These are phyloP conservation scores for Synanthedon vespiformis DNA, from an alignment of 2,888 invertebrate species.

Conservation along the genomic window DNA sequence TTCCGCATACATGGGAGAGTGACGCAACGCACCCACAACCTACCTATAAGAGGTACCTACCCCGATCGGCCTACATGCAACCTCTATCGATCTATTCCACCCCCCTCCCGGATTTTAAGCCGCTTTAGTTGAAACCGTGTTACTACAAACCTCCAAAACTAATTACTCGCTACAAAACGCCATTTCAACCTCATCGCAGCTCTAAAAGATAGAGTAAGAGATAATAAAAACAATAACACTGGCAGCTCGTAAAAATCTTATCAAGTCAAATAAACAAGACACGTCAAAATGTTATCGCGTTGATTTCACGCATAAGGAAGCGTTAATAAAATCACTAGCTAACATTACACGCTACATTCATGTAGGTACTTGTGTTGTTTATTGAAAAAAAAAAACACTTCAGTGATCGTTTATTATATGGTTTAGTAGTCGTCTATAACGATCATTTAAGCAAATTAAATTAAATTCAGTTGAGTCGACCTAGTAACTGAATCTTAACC, in stretches of 20 bases:
- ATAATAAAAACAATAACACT: neutral
- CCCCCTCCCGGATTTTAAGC: neutral
- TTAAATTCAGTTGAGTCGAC: too few species aligned
- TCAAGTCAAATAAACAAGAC: conserved; percentile 1
- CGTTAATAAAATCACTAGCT: neutral
- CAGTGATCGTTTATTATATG: too few species aligned
- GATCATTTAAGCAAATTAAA: too few species aligned
- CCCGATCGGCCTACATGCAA: conserved; percentile 10
- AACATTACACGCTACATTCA: neutral
- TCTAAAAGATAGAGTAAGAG: neutral
- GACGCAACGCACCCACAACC: conserved; percentile 4
- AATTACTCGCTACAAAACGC: neutral
- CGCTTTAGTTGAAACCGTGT: neutral
- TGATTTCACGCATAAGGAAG: neutral
- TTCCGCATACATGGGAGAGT: conserved; percentile 33
- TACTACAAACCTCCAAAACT: neutral
- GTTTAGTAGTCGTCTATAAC: too few species aligned
- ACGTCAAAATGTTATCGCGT: conserved; percentile 9
- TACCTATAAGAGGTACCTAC: conserved; percentile 2
- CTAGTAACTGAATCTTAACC: too few species aligned
- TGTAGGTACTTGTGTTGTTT: too few species aligned
- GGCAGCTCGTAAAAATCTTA: neutral
- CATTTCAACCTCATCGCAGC: neutral
- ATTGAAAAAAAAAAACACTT: too few species aligned
- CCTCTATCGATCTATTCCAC: neutral